Percentiles rank a stretch among this genome's conserved stretches.
Evolutionary conservation across 2,888 invertebrate genomes (phyloP).

Genomic region (Himalopsyche japonica): DNA sequence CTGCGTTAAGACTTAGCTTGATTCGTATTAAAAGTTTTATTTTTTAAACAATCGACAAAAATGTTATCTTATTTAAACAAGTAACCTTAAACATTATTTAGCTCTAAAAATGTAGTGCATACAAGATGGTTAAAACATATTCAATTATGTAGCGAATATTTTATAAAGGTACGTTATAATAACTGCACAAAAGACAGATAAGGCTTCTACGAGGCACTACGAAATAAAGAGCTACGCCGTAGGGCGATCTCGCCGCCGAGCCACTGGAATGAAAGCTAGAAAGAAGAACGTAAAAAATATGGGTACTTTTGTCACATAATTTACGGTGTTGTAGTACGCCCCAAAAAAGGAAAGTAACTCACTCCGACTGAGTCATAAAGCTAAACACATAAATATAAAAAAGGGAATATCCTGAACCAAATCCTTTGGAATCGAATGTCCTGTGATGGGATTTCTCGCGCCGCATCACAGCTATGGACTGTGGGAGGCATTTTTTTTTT

Average conservation of each 20-base stretch:
- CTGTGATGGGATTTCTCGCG: constrained; percentile 21
- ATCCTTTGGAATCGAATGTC: constrained; percentile 41
- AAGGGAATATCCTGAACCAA: constrained; percentile 36
- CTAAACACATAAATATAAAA: constrained; percentile 42
- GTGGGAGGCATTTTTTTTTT: neutral
- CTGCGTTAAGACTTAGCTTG: no score
- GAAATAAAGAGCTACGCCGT: neutral
- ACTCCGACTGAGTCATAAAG: constrained; percentile 39
- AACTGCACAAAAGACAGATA: neutral
- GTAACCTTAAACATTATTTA: no score
- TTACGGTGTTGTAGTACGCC: constrained; percentile 21
- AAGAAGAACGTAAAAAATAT: constrained; percentile 37
- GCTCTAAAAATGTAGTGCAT: no score
- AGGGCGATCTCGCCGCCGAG: neutral
- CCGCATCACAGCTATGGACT: neutral
- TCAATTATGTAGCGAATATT: no score
- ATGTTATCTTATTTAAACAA: no score
- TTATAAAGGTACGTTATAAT: neutral
- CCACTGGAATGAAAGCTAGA: constrained; percentile 3
- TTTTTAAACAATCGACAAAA: no score
- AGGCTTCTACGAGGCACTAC: neutral
- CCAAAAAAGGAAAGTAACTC: constrained; percentile 31
- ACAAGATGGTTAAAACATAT: no score
- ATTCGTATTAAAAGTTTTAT: no score
- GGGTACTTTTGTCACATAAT: constrained; percentile 40